Base-by-base conservation (phyloP, 1,140 invertebrate species). In the Teleopsis dalmanni region DNA sequence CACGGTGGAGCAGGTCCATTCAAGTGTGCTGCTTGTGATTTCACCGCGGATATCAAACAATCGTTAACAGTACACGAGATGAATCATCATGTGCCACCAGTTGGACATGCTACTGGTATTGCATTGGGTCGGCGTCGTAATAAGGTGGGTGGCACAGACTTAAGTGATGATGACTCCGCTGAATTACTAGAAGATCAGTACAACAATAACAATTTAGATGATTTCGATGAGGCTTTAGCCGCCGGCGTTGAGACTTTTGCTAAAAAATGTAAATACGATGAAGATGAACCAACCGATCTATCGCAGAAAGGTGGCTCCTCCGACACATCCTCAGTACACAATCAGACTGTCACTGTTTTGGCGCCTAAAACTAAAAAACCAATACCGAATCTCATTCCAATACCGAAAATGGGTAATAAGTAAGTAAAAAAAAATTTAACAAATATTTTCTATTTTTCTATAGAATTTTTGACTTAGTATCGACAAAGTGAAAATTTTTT, bases 1-100 rank as follows among this genome's bases (percentile, higher is more conserved):
- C 93, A 96, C 65, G 85, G 81, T 34, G 86, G 87, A 0, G 81
- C 76, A 18, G 89, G 88, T 13, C 80, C 81, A 44, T 90, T 86
- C 71, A 82, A 84, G 58, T 96, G 93, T 71, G 80, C 81, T 14
- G 81, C 87, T 50, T 96, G 93, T 71, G 91, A 88, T 64, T 96
- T 95, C 70, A 88, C 89, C 1, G 87, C 90, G 11, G 87, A 92
- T 59, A 93, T 91, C 56, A 90, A 92, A 60, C 91, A 93, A 61
- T 92, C 88, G 65, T 73, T 95, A 48, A 94, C 89, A 1, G 86
- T 93, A 19, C 92, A 96, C 68, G 85, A 94, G 62, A 86, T 89
- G 73, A 89, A 90, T 73, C 86, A 90, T 64, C 86, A 91, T 73
- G 78, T 91, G 58, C 85, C 86, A 37, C 80, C 84, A 2, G 81